Evolutionary conservation across 2,888 invertebrate species (phyloP).

Genomic region (Lasioglossum zephyrum): DNA sequence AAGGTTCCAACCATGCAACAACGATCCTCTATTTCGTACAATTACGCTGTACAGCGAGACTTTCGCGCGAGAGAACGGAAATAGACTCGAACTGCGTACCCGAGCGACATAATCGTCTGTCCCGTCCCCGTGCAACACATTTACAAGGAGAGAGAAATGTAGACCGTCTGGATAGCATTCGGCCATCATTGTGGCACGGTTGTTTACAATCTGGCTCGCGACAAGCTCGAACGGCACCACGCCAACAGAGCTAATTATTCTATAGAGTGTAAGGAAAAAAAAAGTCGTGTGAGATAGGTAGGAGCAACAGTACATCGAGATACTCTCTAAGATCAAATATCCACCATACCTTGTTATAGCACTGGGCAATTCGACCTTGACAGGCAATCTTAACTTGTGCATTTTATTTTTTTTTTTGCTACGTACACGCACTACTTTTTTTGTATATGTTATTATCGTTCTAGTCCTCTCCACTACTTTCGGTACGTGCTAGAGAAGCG

Average conservation of each 20-base stretch:
- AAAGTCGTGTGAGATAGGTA: constrained; percentile 20
- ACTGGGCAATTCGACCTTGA: constrained; percentile 82
- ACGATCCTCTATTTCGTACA: constrained; percentile 8
- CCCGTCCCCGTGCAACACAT: background rate
- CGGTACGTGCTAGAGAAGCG: constrained; percentile 58
- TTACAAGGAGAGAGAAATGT: background rate
- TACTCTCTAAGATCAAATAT: constrained; percentile 71
- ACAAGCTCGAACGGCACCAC: background rate
- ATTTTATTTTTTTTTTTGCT: constrained; percentile 71
- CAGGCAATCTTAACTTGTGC: constrained; percentile 82
- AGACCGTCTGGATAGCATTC: background rate
- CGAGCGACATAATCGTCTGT: constrained; percentile 18
- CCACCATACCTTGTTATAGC: constrained; percentile 81
- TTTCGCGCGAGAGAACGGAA: constrained; percentile 27
- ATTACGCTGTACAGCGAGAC: constrained; percentile 19
- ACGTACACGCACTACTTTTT: constrained; percentile 65
- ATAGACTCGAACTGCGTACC: constrained; percentile 31
- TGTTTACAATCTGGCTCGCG: constrained; percentile 35
- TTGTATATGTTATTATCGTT: constrained; percentile 31
- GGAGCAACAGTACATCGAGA: constrained; percentile 56
- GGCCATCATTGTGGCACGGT: background rate
- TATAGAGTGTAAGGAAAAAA: constrained; percentile 19
- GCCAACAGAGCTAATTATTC: background rate
- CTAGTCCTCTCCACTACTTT: constrained; percentile 58
- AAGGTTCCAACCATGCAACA: constrained; percentile 5